A percentile compares a stretch with the other conserved stretches of the same genome.
phyloP scores from a whole-genome alignment of 2,888 invertebrate genomes.

The Notocelia uddmanniana region DNA sequence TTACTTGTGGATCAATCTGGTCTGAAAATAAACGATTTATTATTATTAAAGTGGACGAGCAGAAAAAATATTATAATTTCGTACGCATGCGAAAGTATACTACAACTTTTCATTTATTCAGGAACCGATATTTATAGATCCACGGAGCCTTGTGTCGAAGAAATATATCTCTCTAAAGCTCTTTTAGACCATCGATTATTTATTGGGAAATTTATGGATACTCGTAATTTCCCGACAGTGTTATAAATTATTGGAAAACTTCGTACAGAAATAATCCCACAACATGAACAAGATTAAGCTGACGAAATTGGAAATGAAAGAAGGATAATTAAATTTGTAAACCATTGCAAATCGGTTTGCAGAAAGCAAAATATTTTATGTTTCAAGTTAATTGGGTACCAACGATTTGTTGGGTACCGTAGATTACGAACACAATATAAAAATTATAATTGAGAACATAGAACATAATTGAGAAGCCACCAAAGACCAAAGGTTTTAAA shows the following conservation, averaged over 20 bases:
- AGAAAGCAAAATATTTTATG: background rate
- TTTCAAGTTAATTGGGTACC: background rate
- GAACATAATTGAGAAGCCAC: too few relatives aligned
- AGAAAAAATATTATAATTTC: too few relatives aligned
- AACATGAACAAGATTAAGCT: background rate
- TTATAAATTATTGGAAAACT: conserved; percentile 28
- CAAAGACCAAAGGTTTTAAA: too few relatives aligned
- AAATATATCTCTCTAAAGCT: background rate
- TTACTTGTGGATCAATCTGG: too few relatives aligned
- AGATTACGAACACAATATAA: too few relatives aligned
- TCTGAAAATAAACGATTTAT: too few relatives aligned
- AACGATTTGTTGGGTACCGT: too few relatives aligned
- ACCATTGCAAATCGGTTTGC: background rate
- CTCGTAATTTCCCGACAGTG: background rate
- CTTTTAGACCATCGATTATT: conserved; percentile 22
- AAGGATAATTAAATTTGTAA: too few relatives aligned
- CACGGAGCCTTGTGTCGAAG: background rate
- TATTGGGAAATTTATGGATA: conserved; percentile 22
- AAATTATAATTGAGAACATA: too few relatives aligned
- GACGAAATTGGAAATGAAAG: background rate
- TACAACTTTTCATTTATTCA: too few relatives aligned
- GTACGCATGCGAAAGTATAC: too few relatives aligned
- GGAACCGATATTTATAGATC: background rate
- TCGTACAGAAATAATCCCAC: background rate
- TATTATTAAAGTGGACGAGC: too few relatives aligned